phyloP scores from a whole-genome alignment of 2,888 invertebrate genomes.

The Sepiola atlantica region DNA sequence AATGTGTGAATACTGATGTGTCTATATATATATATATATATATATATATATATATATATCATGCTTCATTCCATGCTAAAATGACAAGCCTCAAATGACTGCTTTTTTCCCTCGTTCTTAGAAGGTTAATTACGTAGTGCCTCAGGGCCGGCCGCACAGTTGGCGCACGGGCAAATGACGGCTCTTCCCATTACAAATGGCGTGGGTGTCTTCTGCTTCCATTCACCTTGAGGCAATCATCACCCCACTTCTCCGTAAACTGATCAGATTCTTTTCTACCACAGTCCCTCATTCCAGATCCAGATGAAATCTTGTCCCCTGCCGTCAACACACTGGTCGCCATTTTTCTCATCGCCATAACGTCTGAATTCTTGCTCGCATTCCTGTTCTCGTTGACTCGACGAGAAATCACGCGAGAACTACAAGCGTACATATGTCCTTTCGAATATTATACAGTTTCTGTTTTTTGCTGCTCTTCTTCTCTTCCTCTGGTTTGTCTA shows the following conservation, averaged over 20 bases:
- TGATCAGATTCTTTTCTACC: background rate
- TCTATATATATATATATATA: background rate
- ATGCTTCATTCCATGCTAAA: background rate
- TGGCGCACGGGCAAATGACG: background rate
- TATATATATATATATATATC: background rate
- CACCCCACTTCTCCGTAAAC: background rate
- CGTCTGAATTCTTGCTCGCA: background rate
- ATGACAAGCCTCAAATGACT: background rate
- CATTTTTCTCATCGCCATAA: background rate
- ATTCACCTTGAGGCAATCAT: background rate
- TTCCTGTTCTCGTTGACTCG: constrained; percentile 7
- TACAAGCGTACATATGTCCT: background rate
- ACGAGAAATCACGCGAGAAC: background rate
- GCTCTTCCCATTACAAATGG: background rate
- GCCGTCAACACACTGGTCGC: background rate
- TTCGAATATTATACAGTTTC: background rate
- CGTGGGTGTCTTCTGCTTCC: background rate
- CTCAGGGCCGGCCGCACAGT: background rate
- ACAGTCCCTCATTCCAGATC: background rate
- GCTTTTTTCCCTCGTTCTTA: background rate
- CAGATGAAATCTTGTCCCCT: background rate
- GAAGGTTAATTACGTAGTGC: constrained; percentile 10
- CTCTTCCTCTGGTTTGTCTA: background rate
- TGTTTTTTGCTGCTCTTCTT: background rate
- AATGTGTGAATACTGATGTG: no score